Conservation (phyloP, 2,888 invertebrate species). For the Phania funesta region DNA sequence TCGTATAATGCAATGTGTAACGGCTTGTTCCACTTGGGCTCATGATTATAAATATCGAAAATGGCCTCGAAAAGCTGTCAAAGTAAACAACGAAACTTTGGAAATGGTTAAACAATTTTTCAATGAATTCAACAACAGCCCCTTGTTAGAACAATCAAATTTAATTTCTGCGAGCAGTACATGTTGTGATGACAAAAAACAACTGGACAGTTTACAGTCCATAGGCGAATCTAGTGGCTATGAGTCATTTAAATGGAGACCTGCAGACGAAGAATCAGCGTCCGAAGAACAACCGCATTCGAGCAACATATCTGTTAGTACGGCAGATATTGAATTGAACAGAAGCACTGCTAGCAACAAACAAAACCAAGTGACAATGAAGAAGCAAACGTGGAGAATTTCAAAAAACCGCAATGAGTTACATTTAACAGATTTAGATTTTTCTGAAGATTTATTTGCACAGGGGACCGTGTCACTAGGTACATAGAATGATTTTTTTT, state of each 20-base stretch:
- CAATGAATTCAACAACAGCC: constrained; percentile 74
- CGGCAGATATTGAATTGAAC: constrained; percentile 75
- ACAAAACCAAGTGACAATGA: constrained; percentile 32
- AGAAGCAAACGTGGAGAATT: constrained; percentile 76
- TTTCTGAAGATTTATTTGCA: constrained; percentile 80
- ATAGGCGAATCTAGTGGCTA: constrained; percentile 88
- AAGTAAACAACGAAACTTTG: constrained; percentile 73
- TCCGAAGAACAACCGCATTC: constrained; percentile 67
- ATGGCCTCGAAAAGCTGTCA: constrained; percentile 73
- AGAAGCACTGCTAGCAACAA: constrained; percentile 71
- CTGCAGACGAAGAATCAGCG: constrained; percentile 81
- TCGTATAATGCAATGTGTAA: constrained; percentile 87
- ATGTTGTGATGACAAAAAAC: constrained; percentile 73
- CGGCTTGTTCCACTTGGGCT: constrained; percentile 89
- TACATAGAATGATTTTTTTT: constrained; percentile 59
- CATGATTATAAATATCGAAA: constrained; percentile 86
- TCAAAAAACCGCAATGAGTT: constrained; percentile 76
- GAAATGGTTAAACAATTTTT: constrained; percentile 80
- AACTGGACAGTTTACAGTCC: constrained; percentile 85
- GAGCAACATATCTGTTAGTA: constrained; percentile 42
- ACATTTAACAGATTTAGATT: constrained; percentile 78
- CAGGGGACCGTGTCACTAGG: constrained; percentile 81
- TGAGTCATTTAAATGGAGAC: constrained; percentile 85
- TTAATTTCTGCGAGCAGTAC: constrained; percentile 20
- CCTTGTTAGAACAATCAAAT: constrained; percentile 59